A percentile compares a stretch with the other conserved stretches of the same genome.
Evolutionary conservation across 2,888 invertebrate species (phyloP).

Genomic region (Stratiomys singularior): DNA sequence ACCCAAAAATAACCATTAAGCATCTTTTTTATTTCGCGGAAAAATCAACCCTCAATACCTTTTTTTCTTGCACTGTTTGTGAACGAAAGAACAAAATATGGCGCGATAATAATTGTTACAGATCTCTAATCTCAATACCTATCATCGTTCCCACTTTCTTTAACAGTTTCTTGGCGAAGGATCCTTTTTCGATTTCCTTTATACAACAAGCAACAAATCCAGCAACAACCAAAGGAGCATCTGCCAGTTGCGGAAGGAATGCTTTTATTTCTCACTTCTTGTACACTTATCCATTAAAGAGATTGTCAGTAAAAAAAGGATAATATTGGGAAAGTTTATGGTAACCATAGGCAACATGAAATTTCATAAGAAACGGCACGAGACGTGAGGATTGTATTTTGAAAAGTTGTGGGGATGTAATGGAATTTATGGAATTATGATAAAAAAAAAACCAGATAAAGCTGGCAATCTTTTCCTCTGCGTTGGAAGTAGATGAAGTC

Average conservation of each 20-base stretch:
- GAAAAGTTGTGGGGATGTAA: background rate
- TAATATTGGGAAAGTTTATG: constrained; percentile 35
- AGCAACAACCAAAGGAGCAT: background rate
- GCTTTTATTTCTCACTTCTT: background rate
- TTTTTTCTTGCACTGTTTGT: background rate
- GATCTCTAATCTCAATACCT: constrained; percentile 25
- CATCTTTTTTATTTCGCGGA: background rate
- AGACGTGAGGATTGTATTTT: too few relatives aligned
- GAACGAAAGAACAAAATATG: constrained; percentile 3
- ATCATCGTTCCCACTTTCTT: constrained; percentile 3
- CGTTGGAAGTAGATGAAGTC: too few relatives aligned
- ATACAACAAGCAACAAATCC: too few relatives aligned
- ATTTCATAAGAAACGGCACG: constrained; percentile 22
- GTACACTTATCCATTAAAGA: constrained; percentile 1
- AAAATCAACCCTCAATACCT: constrained; percentile 22
- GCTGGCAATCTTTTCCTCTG: too few relatives aligned
- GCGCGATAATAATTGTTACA: constrained; percentile 29
- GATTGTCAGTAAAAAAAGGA: constrained; percentile 30
- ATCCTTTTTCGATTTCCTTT: too few relatives aligned
- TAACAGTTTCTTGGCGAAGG: too few relatives aligned
- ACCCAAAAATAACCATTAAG: background rate
- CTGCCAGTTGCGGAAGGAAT: background rate
- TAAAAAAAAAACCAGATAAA: too few relatives aligned
- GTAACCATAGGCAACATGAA: constrained; percentile 35
- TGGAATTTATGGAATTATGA: background rate